Evolutionary conservation across 2,797 vertebrate genomes (phyloP), one percentile per base, ranked within the genome.

Genomic region (Arrhamphus sclerolepis): DNA sequence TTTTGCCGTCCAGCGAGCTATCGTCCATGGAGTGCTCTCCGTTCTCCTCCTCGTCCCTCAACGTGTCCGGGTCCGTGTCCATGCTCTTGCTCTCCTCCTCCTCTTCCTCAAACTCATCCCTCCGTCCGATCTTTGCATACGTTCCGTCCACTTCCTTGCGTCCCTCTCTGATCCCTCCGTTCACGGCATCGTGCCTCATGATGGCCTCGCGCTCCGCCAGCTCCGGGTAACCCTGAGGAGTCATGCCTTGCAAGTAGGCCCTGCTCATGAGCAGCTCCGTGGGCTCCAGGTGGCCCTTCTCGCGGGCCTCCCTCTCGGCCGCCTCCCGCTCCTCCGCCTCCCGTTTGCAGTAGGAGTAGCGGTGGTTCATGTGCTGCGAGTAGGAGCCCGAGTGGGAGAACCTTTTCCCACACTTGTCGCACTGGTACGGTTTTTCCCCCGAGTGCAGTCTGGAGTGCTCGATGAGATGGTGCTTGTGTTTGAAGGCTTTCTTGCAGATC

Each of bases 391-490:
- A 99, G 91, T 99, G 97, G 0, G 97, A 99, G 93, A 99, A 99
- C 80, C 97, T 92, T 84, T 98, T 98, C 74, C 97, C 97, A 13
- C 97, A 99, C 87, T 98, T 98, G 88, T 98, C 97, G 29, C 97
- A 99, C 93, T 98, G 97, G 80, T 99, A 99, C 34, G 97, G 97
- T 80, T 99, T 99, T 91, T 98, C 97, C 62, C 97, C 97, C 5
- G 97, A 99, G 94, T 99, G 97, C 87, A 99, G 94, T 54, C 97
- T 86, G 24, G 96, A 98, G 92, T 99, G 97, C 89, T 98, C 97
- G n/a, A 99, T 99, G 86, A 99, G 94, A 91, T 99, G 97, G 80
- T 99, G 97, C 88, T 99, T 98, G 94, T 99, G 97, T 95, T 99
- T 99, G 77, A 99, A 99, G 18, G 97, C 97, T 86, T 99, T 99